Conservation (phyloP, 2,113 vertebrate genomes). For the Megaleporinus macrocephalus region DNA sequence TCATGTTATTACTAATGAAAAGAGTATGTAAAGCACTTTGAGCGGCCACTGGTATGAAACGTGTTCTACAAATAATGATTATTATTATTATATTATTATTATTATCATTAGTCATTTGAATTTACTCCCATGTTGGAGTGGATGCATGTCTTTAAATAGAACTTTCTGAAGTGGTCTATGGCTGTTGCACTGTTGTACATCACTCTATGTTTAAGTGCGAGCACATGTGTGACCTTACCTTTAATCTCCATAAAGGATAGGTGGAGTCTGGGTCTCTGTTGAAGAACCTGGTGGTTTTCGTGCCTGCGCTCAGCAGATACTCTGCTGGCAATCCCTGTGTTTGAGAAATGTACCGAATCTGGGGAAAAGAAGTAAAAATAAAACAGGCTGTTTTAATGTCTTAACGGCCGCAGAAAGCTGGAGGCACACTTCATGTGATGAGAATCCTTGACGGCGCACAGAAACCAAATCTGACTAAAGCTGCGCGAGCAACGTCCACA, state of each 20-base stretch:
- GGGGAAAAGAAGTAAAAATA: constrained; percentile 50
- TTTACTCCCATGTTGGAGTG: not conserved
- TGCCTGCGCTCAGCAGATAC: constrained; percentile 96
- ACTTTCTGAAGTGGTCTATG: not conserved
- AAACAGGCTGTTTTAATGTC: constrained; percentile 13
- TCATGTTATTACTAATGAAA: too few species aligned
- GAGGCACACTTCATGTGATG: not conserved
- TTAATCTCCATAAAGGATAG: constrained; percentile 97
- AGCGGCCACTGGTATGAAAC: too few species aligned
- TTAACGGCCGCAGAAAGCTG: not conserved
- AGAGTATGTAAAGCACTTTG: too few species aligned
- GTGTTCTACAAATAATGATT: too few species aligned
- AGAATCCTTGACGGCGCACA: constrained; percentile 8
- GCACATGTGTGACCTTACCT: constrained; percentile 77
- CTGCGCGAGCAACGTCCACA: constrained; percentile 1
- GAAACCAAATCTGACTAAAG: constrained; percentile 23
- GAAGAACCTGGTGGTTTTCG: constrained; percentile 98
- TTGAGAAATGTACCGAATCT: constrained; percentile 99
- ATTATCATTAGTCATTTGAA: too few species aligned
- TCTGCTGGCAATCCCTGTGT: constrained; percentile 98
- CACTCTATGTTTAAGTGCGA: constrained; percentile 4
- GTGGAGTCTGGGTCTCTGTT: constrained; percentile 97
- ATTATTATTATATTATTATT: too few species aligned
- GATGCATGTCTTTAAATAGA: not conserved
- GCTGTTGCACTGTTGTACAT: not conserved